Evolutionary conservation across 2,888 invertebrate species (phyloP).

Genomic region (Euspilapteryx auroguttella): DNA sequence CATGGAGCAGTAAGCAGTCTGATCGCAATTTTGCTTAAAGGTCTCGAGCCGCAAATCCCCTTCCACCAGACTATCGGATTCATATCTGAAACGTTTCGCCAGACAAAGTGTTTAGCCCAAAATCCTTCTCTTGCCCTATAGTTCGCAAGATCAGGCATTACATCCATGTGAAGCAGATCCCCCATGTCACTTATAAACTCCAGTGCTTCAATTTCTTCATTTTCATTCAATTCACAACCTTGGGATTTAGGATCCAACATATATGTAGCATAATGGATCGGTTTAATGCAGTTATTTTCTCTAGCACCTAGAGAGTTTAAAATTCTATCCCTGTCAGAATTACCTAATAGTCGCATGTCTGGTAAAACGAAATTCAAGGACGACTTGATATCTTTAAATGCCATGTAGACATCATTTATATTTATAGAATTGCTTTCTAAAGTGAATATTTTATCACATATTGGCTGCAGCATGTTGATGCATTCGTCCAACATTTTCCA

Average conservation of each 20-base stretch:
- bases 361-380: slow-evolving; percentile 7
- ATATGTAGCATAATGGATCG: slow-evolving; percentile 10
- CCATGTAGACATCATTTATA: slow-evolving; percentile 9
- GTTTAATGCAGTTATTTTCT: slow-evolving; percentile 7
- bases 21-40: slow-evolving; percentile 9
- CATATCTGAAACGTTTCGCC: slow-evolving; percentile 8
- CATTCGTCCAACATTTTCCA: slow-evolving; percentile 9
- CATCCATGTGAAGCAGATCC: slow-evolving; percentile 9
- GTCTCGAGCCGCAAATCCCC: slow-evolving; percentile 8
- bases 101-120: slow-evolving; percentile 9
- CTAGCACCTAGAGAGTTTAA: not conserved
- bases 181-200: slow-evolving; percentile 9
- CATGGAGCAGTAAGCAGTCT: slow-evolving; percentile 11
- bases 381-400: slow-evolving; percentile 9
- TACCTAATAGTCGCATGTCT: slow-evolving; percentile 6
- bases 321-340: slow-evolving; percentile 7
- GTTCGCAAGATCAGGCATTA: slow-evolving; percentile 9
- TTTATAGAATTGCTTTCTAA: slow-evolving; percentile 6
- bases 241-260: slow-evolving; percentile 10
- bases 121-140: slow-evolving; percentile 10
- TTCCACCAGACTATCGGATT: slow-evolving; percentile 7
- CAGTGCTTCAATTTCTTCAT: slow-evolving; percentile 9
- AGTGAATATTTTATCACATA: slow-evolving; percentile 8
- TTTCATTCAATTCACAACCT: slow-evolving; percentile 10
- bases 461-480: slow-evolving; percentile 8